Evolutionary conservation across 2,113 vertebrate species (phyloP).

Genomic region (Excalfactoria chinensis): DNA sequence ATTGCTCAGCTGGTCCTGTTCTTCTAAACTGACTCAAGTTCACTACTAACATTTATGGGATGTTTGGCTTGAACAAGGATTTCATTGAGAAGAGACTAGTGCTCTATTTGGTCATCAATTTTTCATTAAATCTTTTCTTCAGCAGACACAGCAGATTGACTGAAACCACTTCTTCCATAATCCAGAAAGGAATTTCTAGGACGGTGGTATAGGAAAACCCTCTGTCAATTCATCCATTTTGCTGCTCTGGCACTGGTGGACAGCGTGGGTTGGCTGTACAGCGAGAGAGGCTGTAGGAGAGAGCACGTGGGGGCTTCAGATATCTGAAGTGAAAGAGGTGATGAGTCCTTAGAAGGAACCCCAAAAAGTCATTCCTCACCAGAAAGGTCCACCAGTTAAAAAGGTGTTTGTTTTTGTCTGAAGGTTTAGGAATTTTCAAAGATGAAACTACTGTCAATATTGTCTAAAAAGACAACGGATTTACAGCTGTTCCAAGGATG

Average conservation of each 20-base stretch:
- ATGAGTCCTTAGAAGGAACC: not conserved
- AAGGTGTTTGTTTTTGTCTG: not conserved
- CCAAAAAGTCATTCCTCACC: not conserved
- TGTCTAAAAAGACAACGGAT: not conserved
- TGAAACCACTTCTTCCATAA: constrained; percentile 50
- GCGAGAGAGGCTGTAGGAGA: not conserved
- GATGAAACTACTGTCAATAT: not conserved
- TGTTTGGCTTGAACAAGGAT: not conserved
- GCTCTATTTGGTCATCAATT: not conserved
- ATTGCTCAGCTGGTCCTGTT: constrained; percentile 12
- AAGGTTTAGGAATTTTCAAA: not conserved
- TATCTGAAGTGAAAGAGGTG: rapidly evolving
- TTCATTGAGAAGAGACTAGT: constrained; percentile 11
- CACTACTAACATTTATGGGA: not conserved
- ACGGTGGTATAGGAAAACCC: not conserved
- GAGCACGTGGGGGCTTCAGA: not conserved
- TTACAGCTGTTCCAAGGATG: not conserved
- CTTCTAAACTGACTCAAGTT: not conserved
- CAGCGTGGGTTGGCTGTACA: rapidly evolving
- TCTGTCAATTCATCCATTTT: constrained; percentile 15
- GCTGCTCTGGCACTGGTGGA: not conserved
- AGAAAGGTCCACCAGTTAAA: not conserved
- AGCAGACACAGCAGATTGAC: constrained; percentile 17
- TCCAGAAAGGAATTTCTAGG: not conserved
- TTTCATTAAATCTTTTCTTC: constrained; percentile 31